Base-by-base conservation (phyloP, 2,888 invertebrate species). In the Ichneumon xanthorius region DNA sequence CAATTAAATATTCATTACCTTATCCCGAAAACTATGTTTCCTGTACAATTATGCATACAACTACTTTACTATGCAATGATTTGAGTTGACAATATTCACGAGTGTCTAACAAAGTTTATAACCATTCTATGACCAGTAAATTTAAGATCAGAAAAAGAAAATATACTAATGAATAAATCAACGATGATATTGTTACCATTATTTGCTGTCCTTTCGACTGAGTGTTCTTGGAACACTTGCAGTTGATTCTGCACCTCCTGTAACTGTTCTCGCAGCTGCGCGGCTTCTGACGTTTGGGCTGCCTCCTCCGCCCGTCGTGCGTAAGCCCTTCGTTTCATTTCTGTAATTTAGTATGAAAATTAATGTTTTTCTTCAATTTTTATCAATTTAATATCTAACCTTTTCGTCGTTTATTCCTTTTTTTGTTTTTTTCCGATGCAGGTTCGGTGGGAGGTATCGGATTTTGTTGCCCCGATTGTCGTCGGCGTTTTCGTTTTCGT, bases 371-470 rank as follows among this genome's bases (percentile, higher is more conserved):
- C 16, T 53, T 19, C 26, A 26, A 53, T 16, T 53, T 19, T 16
- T 53, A 19, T 19, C 48, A 48, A 48, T 48, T 14, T 48, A 16
- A 2, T 16, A 58, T 58, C 55, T 58, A 58, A 58, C 55, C 55
- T 58, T 58, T 58, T 58, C 26, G 55, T 22, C 55, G 19, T 58
- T 58, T 58, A 58, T 58, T 58, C 19, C 19, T 58, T 19, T 58
- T 58, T 58, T 58, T 58, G 4, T 58, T 58, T 58, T 58, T 58
- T 9, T 58, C 55, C 2, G 55, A 58, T 19, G 55, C n/a, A n/a
- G 55, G n/a, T 58, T n/a, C 55, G n/a, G 6, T n/a, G 22, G 19
- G 5, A 19, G 55, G 19, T 19, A 11, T n/a, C 4, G 26, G 55
- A 26, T 26, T 26, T 26, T 26, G 26, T 53, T 53, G 53, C 7